Base-by-base conservation (phyloP, 2,888 invertebrate genomes). In the Patella depressa region DNA sequence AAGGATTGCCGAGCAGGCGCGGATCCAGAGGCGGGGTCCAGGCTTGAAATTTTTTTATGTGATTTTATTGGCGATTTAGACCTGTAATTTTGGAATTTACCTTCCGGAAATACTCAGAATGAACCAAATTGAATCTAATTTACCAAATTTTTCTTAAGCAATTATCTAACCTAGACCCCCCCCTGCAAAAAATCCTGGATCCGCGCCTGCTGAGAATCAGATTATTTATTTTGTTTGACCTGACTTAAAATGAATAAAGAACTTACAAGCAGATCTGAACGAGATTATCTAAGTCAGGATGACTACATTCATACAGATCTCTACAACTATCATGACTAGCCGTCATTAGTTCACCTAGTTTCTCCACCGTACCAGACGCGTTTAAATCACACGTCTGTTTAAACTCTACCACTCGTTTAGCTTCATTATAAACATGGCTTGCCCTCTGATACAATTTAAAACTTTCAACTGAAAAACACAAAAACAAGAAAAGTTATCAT, bases 291-390 rank as follows among this genome's bases (percentile, higher is more conserved):
- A 99, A 93, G 87, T 95, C 94, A 1, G 95, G 94, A 93, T 98
- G 97, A 78, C 98, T 98, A 92, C 99, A 99, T 91, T 99, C 96
- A 91, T 98, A 99, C 4, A 96, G 92, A 80, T 94, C 94, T 78
- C 94, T 93, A 75, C 98, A 94, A 89, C 98, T 98, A 59, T 93
- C 92, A 90, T 99, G 99, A 87, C 98, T 98, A 77, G 94, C 94
- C 72, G 94, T 94, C 97, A 99, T 98, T 74, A 99, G 93, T 80
- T 93, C 91, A 1, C 98, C 98, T 73, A 98, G 86, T 54, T 77
- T 93, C 71, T 93, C 91, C 4, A 86, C 76, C 0, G 86, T 87
- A 76, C 85, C 87, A 2, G 76, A 77, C 45, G 84, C 84, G 75
- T 78, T 77, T 34, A 76, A 78, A 73, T 92, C 90, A 88, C 96